Base-by-base conservation (phyloP, 1,140 invertebrate species). In the Atopsyche davidsoni region DNA sequence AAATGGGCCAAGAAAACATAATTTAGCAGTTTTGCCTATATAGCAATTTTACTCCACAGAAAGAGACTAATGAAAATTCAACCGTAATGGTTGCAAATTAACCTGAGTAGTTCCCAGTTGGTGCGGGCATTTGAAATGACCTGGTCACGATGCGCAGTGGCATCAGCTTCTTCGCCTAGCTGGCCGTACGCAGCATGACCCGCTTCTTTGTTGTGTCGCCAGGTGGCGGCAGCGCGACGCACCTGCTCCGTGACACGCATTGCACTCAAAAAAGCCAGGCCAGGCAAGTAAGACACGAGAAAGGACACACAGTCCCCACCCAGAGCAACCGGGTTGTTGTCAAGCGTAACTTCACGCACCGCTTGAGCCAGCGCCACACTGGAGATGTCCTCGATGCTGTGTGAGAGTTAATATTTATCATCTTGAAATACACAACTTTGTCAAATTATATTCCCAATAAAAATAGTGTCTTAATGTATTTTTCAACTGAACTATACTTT, bases 291-390 rank as follows among this genome's bases (percentile, higher is more conserved):
- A 0, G 85, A 86, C 0, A 90, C 85, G 24, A 90, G 61, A 64
- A 88, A 90, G 2, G 85, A 82, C 2, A 85, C 77, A 58, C 84
- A 89, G 55, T 89, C 86, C 0, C 82, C 80, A 7, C 76, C 80
- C 31, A 84, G 61, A 19, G 80, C 81, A 2, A 93, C 77, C 0
- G 89, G 89, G 73, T 94, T 94, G 17, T 87, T 86, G 66, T 94
- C 89, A 32, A 94, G 80, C 7, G 87, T 84, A 28, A 94, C 78
- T 72, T 92, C 90, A 36, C 79, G 78, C 3, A 93, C 73, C 35
- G 82, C 80, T 2, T 67, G 70, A 1, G 85, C 84, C 64, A 89
- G 82, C 11, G 80, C 80, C 40, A 92, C 66, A 56, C 83, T 85
- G 14, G 79, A 79, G 61, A 92, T 83, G 61, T 90, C 87, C 62